Evolutionary conservation across 92 coral and sea anemone species (phyloP).

Genomic region (Desmophyllum pertusum): DNA sequence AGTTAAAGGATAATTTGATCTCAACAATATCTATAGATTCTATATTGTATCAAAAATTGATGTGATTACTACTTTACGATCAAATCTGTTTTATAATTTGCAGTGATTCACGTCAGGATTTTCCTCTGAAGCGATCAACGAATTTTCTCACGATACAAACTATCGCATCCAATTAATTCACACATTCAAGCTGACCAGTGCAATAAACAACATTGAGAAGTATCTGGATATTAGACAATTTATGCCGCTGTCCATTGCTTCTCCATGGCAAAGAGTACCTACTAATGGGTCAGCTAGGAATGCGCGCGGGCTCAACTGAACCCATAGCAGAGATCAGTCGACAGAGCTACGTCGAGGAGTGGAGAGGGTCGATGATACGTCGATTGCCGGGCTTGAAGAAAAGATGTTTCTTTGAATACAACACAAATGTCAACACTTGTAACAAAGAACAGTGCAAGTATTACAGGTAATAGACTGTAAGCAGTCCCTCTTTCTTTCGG

Average conservation of each 20-base stretch:
- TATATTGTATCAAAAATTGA: neutral
- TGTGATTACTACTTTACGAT: neutral
- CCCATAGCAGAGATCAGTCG: conserved; percentile 13
- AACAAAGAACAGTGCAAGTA: neutral
- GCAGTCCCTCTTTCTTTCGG: no score
- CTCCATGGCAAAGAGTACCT: conserved; percentile 58
- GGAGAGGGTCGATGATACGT: conserved; percentile 22
- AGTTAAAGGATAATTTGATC: no score
- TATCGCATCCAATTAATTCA: conserved; percentile 25
- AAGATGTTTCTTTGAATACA: conserved; percentile 1
- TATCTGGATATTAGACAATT: conserved; percentile 51
- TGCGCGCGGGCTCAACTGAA: neutral
- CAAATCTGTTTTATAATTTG: neutral
- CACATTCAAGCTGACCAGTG: conserved; percentile 11
- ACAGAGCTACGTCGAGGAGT: conserved; percentile 34
- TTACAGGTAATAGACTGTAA: no score
- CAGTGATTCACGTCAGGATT: conserved; percentile 38
- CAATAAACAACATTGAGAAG: neutral
- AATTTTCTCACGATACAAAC: conserved; percentile 16
- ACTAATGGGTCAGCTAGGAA: conserved; percentile 47
- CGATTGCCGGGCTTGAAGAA: neutral
- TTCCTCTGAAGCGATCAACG: conserved; percentile 16
- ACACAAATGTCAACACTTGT: neutral
- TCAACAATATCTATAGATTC: no score
- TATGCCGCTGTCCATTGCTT: conserved; percentile 54